phyloP scores from a whole-genome alignment of 2,113 vertebrate genomes.

The Cyprinodon brontotheroides region DNA sequence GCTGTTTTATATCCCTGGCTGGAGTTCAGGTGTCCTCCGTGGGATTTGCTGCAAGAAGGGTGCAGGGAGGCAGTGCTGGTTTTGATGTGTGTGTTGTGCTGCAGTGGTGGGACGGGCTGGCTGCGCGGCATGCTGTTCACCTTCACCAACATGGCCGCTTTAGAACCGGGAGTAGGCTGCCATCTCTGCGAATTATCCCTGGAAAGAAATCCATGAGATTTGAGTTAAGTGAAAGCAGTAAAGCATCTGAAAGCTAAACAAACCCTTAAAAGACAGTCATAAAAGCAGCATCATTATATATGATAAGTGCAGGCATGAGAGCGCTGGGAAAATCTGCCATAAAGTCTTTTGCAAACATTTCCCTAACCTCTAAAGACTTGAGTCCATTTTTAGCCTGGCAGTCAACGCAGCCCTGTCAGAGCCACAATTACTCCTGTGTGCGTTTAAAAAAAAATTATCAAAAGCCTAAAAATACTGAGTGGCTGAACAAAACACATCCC shows the following conservation, averaged over 20 bases:
- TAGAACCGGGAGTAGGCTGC: constrained; percentile 87
- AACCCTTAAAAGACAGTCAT: neutral
- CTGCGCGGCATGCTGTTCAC: constrained; percentile 83
- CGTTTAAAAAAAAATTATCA: constrained; percentile 20
- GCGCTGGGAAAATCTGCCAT: constrained; percentile 46
- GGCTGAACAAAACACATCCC: constrained; percentile 18
- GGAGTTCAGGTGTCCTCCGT: constrained; percentile 67
- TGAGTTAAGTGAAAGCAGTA: neutral
- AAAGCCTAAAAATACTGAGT: constrained; percentile 39
- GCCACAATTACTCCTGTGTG: constrained; percentile 41
- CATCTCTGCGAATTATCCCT: constrained; percentile 82
- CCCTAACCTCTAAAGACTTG: constrained; percentile 38
- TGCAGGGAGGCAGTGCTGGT: constrained; percentile 63
- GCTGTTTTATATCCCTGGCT: constrained; percentile 73
- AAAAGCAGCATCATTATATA: constrained; percentile 17
- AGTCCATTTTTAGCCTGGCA: constrained; percentile 58
- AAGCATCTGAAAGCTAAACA: constrained; percentile 7
- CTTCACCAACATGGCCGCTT: constrained; percentile 90
- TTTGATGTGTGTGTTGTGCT: constrained; percentile 65
- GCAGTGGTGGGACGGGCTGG: constrained; percentile 66
- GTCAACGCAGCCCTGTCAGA: constrained; percentile 37
- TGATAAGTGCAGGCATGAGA: constrained; percentile 4
- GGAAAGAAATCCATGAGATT: constrained; percentile 33
- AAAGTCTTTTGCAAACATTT: constrained; percentile 60
- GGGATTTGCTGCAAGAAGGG: constrained; percentile 70